phyloP scores from a whole-genome alignment of 2,888 invertebrate species.

The Drosophila nr. medialis region DNA sequence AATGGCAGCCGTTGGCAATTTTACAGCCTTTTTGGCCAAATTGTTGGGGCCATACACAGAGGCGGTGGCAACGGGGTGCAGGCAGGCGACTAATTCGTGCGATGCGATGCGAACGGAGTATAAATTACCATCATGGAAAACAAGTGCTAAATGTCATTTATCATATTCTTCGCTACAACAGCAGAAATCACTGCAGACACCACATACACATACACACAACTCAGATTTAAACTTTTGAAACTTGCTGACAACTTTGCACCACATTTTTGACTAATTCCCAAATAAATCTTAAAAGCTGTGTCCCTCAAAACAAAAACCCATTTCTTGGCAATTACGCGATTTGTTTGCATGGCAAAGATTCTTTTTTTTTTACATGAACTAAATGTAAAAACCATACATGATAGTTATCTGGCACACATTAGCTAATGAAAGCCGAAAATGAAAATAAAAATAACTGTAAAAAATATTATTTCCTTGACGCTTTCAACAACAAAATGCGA shows the following conservation, averaged over 20 bases:
- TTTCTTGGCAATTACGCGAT: conserved; percentile 56
- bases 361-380: conserved; percentile 22
- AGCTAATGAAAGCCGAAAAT: conserved; percentile 56
- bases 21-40: conserved; percentile 65
- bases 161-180: conserved; percentile 71
- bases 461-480: conserved; percentile 31
- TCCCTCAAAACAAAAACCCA: conserved; percentile 17
- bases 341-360: conserved; percentile 37
- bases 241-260: conserved; percentile 17
- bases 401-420: conserved; percentile 64
- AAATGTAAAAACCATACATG: conserved; percentile 21
- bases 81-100: conserved; percentile 71
- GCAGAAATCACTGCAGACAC: conserved; percentile 51
- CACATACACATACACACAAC: conserved; percentile 5
- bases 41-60: conserved; percentile 23
- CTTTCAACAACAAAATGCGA: conserved; percentile 49
- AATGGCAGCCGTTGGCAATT: conserved; percentile 67
- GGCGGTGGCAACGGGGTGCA: conserved; percentile 5
- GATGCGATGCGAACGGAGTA: conserved; percentile 68
- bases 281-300: conserved; percentile 37
- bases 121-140: conserved; percentile 80
- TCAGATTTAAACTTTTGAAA: conserved; percentile 17
- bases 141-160: conserved; percentile 81
- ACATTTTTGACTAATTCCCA: conserved; percentile 40
- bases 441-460: conserved; percentile 3